Conservation (phyloP, 1,140 invertebrate genomes). For the Anadara kagoshimensis region DNA sequence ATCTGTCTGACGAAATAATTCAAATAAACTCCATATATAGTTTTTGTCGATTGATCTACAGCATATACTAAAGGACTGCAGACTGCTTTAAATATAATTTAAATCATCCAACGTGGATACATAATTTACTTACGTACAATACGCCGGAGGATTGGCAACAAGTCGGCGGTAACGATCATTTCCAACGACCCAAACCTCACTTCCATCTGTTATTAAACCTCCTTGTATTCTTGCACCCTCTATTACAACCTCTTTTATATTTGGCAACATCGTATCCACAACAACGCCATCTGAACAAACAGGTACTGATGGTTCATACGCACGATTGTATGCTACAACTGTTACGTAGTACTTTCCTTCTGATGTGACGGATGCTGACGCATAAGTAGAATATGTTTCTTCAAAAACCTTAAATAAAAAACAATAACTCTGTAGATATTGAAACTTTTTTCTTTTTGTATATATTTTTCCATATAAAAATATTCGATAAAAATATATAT, state of each 20-base stretch:
- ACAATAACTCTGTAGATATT: too few relatives aligned
- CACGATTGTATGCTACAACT: constrained; percentile 54
- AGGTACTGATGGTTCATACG: constrained; percentile 43
- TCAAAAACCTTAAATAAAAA: background rate
- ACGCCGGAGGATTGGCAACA: constrained; percentile 29
- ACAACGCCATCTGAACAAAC: constrained; percentile 57
- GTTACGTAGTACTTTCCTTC: constrained; percentile 48
- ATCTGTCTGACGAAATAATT: too few relatives aligned
- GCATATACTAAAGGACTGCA: too few relatives aligned
- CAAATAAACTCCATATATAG: too few relatives aligned
- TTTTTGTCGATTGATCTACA: too few relatives aligned
- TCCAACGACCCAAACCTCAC: constrained; percentile 25
- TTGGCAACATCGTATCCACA: constrained; percentile 37
- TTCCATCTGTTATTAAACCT: constrained; percentile 35
- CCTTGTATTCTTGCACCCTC: constrained; percentile 29
- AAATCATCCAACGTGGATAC: too few relatives aligned
- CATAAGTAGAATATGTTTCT: constrained; percentile 37
- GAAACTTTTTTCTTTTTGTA: too few relatives aligned
- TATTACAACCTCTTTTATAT: constrained; percentile 37
- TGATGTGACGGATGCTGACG: constrained; percentile 14
- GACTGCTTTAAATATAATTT: too few relatives aligned
- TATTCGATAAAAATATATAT: too few relatives aligned
- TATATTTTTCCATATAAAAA: too few relatives aligned
- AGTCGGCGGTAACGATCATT: constrained; percentile 21
- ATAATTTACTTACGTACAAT: constrained; percentile 37